A percentile compares a stretch with the other conserved stretches of the same genome.
phyloP scores from a whole-genome alignment of 2,797 vertebrate species.

The Liparis tanakae region DNA sequence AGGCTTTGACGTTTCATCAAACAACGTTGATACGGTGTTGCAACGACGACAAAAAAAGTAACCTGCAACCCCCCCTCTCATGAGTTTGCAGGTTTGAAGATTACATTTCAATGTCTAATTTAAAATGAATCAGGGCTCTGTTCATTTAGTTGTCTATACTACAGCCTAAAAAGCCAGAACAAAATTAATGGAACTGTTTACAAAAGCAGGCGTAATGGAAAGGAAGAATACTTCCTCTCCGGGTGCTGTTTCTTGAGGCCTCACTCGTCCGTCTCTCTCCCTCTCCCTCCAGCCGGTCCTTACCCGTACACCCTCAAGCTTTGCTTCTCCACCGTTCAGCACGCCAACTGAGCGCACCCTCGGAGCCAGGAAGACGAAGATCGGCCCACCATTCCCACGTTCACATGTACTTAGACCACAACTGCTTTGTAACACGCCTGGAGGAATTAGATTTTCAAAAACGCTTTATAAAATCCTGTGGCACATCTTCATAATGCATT shows the following conservation, averaged over 20 bases:
- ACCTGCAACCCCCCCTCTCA: too few relatives aligned
- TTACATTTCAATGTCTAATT: too few relatives aligned
- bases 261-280: background rate
- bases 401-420: constrained; percentile 36
- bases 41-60: too few relatives aligned
- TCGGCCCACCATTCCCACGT: constrained; percentile 46
- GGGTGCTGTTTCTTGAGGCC: background rate
- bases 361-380: constrained; percentile 9
- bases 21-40: too few relatives aligned
- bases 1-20: too few relatives aligned
- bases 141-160: too few relatives aligned
- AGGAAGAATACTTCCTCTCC: background rate
- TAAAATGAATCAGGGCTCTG: too few relatives aligned
- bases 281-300: constrained; percentile 84
- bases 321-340: constrained; percentile 95
- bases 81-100: too few relatives aligned
- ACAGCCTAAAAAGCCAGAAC: too few relatives aligned
- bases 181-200: too few relatives aligned
- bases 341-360: constrained; percentile 84
- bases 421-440: constrained; percentile 41
- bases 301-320: constrained; percentile 95
- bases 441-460: constrained; percentile 19
- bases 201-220: background rate
- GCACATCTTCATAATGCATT: background rate
- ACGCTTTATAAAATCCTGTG: background rate